Percentiles rank a stretch among this genome's conserved stretches.
Evolutionary conservation across 2,113 vertebrate genomes (phyloP).

Genomic region (Clarias magur): DNA sequence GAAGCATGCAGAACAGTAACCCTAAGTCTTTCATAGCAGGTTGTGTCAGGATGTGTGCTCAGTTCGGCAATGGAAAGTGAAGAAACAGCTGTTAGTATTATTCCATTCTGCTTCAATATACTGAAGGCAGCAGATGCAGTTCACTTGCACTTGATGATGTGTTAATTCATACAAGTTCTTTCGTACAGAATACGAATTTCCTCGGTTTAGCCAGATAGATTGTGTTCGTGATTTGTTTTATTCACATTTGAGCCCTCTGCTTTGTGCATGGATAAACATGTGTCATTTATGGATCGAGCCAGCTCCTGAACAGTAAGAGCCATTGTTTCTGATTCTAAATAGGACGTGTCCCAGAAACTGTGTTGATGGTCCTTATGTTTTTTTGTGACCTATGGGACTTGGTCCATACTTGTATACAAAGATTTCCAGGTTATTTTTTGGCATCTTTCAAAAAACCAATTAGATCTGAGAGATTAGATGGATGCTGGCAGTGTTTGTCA

Average conservation of each 20-base stretch:
- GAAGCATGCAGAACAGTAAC: not conserved
- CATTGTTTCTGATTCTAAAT: not conserved
- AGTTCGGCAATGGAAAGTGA: not conserved
- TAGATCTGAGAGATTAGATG: not conserved
- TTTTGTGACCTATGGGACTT: not conserved
- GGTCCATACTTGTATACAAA: not conserved
- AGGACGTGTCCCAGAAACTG: not conserved
- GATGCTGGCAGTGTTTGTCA: not conserved
- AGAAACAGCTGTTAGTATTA: not conserved
- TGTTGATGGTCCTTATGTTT: not conserved
- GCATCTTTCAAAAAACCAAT: not conserved
- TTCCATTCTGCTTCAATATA: not conserved
- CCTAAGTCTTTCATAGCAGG: not conserved
- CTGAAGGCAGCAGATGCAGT: not conserved
- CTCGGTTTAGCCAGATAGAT: not conserved
- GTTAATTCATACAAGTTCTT: slow-evolving; percentile 9
- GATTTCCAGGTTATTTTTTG: not conserved
- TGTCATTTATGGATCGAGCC: not conserved
- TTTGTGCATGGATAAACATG: not conserved
- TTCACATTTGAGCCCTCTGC: not conserved
- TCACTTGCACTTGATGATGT: not conserved
- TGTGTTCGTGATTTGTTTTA: not conserved
- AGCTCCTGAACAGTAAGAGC: not conserved
- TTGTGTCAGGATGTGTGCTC: not conserved
- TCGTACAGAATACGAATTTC: not conserved